Percentiles rank a stretch among this genome's conserved stretches.
Conservation (phyloP, 1,140 invertebrate genomes). For the Rhynchophorus ferrugineus region DNA sequence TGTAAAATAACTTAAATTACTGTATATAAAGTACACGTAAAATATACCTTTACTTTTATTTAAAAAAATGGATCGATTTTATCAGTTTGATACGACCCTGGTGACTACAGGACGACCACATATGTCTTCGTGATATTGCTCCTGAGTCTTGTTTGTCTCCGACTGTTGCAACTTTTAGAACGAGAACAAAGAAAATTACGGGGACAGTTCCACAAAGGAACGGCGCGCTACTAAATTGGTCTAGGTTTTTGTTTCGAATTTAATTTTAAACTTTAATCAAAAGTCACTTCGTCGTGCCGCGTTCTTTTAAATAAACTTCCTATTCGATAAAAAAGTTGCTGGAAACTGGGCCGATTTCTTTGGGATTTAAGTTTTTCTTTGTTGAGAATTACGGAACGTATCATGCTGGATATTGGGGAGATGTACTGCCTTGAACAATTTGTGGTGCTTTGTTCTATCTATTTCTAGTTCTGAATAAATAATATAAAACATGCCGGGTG, state of each 20-base stretch:
- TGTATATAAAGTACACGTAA: no score
- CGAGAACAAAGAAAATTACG: background rate
- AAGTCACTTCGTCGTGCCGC: background rate
- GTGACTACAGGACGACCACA: no score
- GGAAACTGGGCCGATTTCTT: background rate
- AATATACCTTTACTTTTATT: no score
- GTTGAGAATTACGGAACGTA: no score
- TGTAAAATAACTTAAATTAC: no score
- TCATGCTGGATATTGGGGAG: no score
- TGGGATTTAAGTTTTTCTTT: background rate
- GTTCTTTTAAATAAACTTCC: background rate
- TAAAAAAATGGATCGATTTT: no score
- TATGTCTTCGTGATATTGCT: background rate
- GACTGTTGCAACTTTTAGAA: background rate
- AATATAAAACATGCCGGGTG: no score
- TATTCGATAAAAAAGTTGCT: background rate
- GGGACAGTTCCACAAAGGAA: background rate
- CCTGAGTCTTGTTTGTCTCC: background rate
- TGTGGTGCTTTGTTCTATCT: no score
- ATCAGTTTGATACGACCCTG: no score
- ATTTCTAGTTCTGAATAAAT: no score
- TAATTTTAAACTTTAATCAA: background rate
- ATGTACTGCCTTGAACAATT: no score
- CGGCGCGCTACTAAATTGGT: background rate
- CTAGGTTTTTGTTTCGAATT: background rate